phyloP scores from a whole-genome alignment of 2,113 vertebrate species.

The Silurus meridionalis region DNA sequence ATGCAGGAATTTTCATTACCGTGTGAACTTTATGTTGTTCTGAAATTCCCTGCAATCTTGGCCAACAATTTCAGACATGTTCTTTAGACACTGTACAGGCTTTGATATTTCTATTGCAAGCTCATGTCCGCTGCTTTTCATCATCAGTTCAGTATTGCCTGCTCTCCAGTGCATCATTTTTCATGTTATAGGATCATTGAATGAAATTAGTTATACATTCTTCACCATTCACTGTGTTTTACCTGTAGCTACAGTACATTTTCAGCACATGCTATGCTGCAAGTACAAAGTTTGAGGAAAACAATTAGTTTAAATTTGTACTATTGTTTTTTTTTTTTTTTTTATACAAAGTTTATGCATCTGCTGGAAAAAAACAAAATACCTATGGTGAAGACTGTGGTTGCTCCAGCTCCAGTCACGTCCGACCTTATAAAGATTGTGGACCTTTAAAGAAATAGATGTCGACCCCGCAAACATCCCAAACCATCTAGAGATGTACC shows the following conservation, averaged over 20 bases:
- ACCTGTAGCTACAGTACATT: not conserved
- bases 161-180: not conserved
- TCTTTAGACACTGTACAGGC: not conserved
- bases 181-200: not conserved
- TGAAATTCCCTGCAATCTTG: not conserved
- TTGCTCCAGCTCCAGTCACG: too few relatives aligned
- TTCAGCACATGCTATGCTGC: not conserved
- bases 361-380: not conserved
- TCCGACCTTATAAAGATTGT: too few relatives aligned
- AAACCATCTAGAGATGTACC: too few relatives aligned
- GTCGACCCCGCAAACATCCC: too few relatives aligned
- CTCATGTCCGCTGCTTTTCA: not conserved
- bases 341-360: not conserved
- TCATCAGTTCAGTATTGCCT: not conserved
- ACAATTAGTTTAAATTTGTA: not conserved
- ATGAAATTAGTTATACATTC: not conserved
- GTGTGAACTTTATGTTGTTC: not conserved
- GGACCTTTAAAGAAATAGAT: too few relatives aligned
- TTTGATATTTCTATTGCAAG: not conserved
- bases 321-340: not conserved
- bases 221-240: not conserved
- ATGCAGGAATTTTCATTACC: conserved; percentile 7
- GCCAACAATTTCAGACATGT: conserved; percentile 9
- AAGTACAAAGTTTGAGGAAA: not conserved
- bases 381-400: too few relatives aligned